Conservation (phyloP, 2,888 invertebrate genomes). For the Synanthedon andrenaeformis region DNA sequence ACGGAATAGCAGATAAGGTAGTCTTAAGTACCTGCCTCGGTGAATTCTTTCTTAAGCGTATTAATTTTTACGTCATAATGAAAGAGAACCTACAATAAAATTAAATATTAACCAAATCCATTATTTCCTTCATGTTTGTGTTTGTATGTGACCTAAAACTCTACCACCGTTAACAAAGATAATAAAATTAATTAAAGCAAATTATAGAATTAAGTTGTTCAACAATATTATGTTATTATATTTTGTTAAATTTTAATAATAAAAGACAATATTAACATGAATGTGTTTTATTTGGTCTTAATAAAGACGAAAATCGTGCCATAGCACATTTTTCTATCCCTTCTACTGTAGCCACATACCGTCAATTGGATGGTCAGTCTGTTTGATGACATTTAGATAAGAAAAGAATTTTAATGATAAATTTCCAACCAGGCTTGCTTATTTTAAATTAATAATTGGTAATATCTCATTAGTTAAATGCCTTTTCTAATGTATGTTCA, state of each 20-base stretch:
- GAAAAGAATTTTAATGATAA: too few species aligned
- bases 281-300: neutral
- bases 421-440: too few species aligned
- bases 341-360: too few species aligned
- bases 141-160: slow-evolving; percentile 5
- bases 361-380: too few species aligned
- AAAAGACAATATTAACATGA: slow-evolving; percentile 51
- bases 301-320: too few species aligned
- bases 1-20: slow-evolving; percentile 32
- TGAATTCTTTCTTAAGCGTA: slow-evolving; percentile 43
- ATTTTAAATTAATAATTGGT: too few species aligned
- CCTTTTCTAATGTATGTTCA: too few species aligned
- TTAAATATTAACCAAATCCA: slow-evolving; percentile 5
- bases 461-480: too few species aligned
- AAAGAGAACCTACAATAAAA: slow-evolving; percentile 19
- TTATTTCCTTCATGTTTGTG: slow-evolving; percentile 8
- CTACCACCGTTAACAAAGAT: slow-evolving; percentile 33
- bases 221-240: slow-evolving; percentile 44
- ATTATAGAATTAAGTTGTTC: slow-evolving; percentile 47
- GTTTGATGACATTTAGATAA: too few species aligned
- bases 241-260: slow-evolving; percentile 66
- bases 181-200: slow-evolving; percentile 21
- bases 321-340: too few species aligned
- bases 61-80: slow-evolving; percentile 41
- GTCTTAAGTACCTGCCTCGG: slow-evolving; percentile 16